phyloP scores from a whole-genome alignment of 2,888 invertebrate genomes.

The Eupeodes latifasciatus region DNA sequence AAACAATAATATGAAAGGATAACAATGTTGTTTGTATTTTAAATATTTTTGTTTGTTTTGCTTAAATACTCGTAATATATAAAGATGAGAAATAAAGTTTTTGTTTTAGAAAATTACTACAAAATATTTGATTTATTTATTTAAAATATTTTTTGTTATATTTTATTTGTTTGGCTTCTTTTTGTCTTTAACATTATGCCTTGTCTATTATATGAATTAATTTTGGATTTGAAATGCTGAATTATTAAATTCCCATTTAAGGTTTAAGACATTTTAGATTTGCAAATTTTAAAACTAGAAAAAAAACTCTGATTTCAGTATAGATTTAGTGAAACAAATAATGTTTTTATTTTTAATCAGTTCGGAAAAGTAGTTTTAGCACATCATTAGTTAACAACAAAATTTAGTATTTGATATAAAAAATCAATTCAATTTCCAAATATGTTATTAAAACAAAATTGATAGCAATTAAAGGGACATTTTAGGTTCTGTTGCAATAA shows the following conservation, averaged over 20 bases:
- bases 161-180: not conserved
- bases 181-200: not conserved
- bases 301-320: not conserved
- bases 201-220: not conserved
- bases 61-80: not conserved
- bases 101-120: slow-evolving; percentile 7
- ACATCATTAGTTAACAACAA: too few species aligned
- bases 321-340: not conserved
- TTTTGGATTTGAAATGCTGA: slow-evolving; percentile 12
- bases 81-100: slow-evolving; percentile 13
- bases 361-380: too few species aligned
- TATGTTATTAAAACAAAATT: too few species aligned
- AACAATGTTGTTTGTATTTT: not conserved
- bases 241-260: not conserved
- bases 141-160: not conserved
- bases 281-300: not conserved
- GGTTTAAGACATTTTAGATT: too few species aligned
- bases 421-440: too few species aligned
- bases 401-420: too few species aligned
- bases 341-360: too few species aligned
- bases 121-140: slow-evolving; percentile 12
- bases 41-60: slow-evolving; percentile 3
- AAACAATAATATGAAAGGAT: slow-evolving; percentile 38
- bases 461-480: too few species aligned
- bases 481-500: too few species aligned